These are phyloP conservation scores for Dicentrarchus labrax DNA, from an alignment of 2,113 vertebrate genomes.

Conservation along the genomic window DNA sequence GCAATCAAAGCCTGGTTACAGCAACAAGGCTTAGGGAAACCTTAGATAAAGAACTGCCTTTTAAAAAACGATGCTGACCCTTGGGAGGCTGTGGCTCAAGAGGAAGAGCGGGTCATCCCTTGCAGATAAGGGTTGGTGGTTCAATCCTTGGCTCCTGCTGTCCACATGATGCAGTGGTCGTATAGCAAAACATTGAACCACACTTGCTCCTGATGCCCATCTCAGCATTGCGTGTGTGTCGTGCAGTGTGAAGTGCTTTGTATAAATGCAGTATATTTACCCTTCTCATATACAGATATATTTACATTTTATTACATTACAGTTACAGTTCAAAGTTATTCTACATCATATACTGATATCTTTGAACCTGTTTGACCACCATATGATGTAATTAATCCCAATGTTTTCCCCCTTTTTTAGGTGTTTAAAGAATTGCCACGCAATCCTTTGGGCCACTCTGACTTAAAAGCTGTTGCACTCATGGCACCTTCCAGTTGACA, in stretches of 20 bases:
- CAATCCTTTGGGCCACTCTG: constrained; percentile 50
- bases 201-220: not conserved
- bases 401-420: constrained; percentile 43
- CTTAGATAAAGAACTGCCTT: not conserved
- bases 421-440: constrained; percentile 56
- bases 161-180: not conserved
- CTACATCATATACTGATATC: not conserved
- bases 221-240: not conserved
- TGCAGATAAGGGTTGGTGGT: not conserved
- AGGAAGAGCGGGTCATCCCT: not conserved
- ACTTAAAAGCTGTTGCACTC: constrained; percentile 70
- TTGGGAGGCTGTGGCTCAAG: not conserved
- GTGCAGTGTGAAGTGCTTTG: not conserved
- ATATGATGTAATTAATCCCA: not conserved
- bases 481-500: constrained; percentile 85
- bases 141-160: not conserved
- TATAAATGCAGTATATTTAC: not conserved
- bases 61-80: not conserved
- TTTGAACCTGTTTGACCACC: constrained; percentile 13
- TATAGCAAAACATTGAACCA: not conserved
- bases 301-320: no score
- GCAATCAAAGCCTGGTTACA: constrained; percentile 15
- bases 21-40: not conserved
- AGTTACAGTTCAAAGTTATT: not conserved
- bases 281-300: no score